Conservation (phyloP, 2,113 vertebrate genomes). For the Todiramphus saurophagus region DNA sequence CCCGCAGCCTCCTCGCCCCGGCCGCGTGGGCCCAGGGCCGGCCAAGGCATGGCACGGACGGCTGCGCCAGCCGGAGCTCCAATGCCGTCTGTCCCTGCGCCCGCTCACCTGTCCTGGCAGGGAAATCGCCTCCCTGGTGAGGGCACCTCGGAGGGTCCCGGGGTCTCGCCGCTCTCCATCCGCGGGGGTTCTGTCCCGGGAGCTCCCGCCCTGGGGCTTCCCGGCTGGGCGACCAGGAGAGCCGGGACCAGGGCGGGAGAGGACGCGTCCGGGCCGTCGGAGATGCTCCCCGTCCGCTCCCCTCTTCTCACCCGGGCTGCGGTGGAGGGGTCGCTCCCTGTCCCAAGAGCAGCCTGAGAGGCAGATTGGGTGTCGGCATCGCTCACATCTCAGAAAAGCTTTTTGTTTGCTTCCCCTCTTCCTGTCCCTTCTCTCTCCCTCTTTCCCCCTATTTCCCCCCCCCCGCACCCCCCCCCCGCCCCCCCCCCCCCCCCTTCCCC, state of each 20-base stretch:
- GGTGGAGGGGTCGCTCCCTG: accelerated
- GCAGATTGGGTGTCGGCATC: background rate
- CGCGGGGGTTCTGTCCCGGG: background rate
- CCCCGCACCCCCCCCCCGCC: no score
- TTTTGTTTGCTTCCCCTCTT: background rate
- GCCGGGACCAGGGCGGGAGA: background rate
- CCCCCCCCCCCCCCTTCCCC: no score
- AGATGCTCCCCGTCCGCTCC: background rate
- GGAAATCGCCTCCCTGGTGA: background rate
- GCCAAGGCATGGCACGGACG: background rate
- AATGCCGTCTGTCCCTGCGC: background rate
- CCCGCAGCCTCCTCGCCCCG: background rate
- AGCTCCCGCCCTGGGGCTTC: no score
- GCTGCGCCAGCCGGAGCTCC: background rate
- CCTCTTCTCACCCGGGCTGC: background rate
- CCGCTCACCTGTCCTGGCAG: background rate
- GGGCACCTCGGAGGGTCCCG: background rate
- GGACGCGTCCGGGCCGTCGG: background rate
- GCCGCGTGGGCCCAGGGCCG: background rate
- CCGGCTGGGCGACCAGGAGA: no score
- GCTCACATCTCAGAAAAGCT: background rate
- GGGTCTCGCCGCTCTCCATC: no score
- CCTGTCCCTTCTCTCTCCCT: background rate
- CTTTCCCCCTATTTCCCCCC: accelerated
- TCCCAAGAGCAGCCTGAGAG: background rate